Conservation (phyloP, 2,797 vertebrate genomes). For the Valencia hispanica region DNA sequence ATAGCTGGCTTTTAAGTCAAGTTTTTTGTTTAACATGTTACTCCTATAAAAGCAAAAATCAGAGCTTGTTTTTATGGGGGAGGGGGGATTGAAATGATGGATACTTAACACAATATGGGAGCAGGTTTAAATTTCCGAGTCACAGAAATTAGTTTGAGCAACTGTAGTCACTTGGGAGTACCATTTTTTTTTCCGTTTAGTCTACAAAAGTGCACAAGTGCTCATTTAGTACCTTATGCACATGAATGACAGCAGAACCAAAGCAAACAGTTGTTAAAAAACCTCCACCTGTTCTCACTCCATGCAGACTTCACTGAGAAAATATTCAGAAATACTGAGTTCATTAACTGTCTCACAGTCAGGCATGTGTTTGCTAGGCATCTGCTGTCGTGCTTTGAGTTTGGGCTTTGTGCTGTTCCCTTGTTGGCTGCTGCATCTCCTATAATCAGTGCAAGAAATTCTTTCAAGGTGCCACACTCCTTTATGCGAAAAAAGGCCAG, state of each 20-base stretch:
- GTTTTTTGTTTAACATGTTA: neutral
- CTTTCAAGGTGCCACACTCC: conserved; percentile 8
- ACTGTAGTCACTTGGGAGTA: neutral
- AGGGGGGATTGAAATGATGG: neutral
- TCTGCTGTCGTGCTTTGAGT: neutral
- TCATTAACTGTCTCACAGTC: neutral
- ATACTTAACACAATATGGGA: neutral
- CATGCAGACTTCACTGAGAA: neutral
- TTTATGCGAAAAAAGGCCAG: conserved; percentile 7
- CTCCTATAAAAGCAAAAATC: neutral
- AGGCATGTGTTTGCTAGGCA: conserved; percentile 9
- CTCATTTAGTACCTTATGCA: conserved; percentile 8
- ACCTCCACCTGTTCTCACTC: neutral
- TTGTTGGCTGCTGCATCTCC: neutral
- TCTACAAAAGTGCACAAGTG: conserved; percentile 34
- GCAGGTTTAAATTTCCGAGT: neutral
- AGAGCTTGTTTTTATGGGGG: neutral
- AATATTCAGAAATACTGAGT: neutral
- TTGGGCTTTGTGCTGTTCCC: neutral
- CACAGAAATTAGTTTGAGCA: neutral
- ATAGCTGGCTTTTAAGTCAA: neutral
- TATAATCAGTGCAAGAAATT: conserved; percentile 14
- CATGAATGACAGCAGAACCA: neutral
- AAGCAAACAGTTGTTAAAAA: neutral
- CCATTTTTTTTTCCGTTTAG: conserved; percentile 11